A percentile compares a stretch with the other conserved stretches of the same genome.
Evolutionary conservation across 1,140 invertebrate genomes (phyloP).

Genomic region (Listronotus oregonensis): DNA sequence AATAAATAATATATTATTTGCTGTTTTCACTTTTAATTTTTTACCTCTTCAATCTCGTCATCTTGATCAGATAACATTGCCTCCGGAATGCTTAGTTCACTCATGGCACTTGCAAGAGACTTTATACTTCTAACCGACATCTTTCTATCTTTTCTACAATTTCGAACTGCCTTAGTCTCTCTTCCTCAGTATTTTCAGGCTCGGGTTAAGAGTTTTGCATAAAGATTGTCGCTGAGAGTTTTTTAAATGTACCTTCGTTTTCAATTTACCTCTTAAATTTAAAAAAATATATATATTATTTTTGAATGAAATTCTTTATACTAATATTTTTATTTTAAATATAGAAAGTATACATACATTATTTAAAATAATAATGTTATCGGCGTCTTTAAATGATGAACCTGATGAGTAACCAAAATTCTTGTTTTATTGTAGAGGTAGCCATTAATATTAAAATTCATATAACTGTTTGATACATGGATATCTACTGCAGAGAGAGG

Average conservation of each 20-base stretch:
- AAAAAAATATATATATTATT: no score
- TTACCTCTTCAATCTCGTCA: constrained; percentile 31
- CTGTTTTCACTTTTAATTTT: no score
- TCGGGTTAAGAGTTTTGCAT: constrained; percentile 60
- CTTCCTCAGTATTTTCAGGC: constrained; percentile 42
- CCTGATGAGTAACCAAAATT: constrained; percentile 85
- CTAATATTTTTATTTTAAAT: no score
- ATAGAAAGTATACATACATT: constrained; percentile 61
- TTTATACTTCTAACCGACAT: constrained; percentile 45
- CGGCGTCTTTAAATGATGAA: constrained; percentile 79
- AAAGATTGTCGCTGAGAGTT: constrained; percentile 69
- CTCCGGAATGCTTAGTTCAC: constrained; percentile 50
- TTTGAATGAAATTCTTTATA: no score
- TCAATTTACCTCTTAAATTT: constrained; percentile 57
- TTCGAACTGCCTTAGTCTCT: constrained; percentile 41
- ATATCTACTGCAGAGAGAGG: constrained; percentile 81
- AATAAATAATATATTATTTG: no score
- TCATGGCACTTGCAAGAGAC: constrained; percentile 44
- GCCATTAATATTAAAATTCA: constrained; percentile 68
- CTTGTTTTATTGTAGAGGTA: constrained; percentile 73
- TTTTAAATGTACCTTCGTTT: constrained; percentile 69
- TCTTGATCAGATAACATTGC: constrained; percentile 45
- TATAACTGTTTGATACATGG: constrained; percentile 80
- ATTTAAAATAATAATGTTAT: constrained; percentile 68
- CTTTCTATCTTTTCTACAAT: constrained; percentile 38